Base-by-base conservation (phyloP, 2,113 vertebrate species). In the Stegostoma tigrinum region DNA sequence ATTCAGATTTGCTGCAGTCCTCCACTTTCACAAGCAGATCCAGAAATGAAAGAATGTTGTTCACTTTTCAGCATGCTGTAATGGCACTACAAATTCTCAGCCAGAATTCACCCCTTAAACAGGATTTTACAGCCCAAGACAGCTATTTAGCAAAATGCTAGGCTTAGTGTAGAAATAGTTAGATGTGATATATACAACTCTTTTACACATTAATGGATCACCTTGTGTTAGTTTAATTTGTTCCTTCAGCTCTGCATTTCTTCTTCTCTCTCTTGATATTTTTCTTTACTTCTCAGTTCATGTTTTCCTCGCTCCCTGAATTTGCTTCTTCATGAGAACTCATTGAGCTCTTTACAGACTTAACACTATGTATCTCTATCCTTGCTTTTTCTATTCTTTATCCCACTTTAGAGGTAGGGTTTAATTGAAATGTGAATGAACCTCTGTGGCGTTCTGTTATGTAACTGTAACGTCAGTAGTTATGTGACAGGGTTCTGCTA, bases 181-280 rank as follows among this genome's bases (percentile, higher is more conserved):
- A 61, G 48, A 27, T 34, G 0, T 89, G 52, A 34, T 34, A 30
- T 21, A 19, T 83, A 19, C 80, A 83, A n/a, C 48, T 86, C 27
- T 75, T 75, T 75, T 34, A 75, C 72, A 75, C 72, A 96, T 96
- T 96, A 97, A 96, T 96, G 96, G 95, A 89, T 89, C 55, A 61
- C 27, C 27, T 5, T 27, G 85, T 55, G 48, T 52, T 48, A 52
- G 23, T 86, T 7, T 23, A 8, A 27, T 87, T 87, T 52, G 7
- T 14, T 52, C 17, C 48, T 30, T 87, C 7, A 48, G 8, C 48
- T 87, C 45, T 52, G 42, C 7, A 96, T 97, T 96, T 96, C 97
- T 96, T 96, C 96, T 96, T 61, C 95, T 96, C 0, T 96, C 96
- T 96, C 96, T 95, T 96, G 96, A 96, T 85, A 42, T 42, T 85